Base-by-base conservation (phyloP, 2,888 invertebrate species). In the Phalera bucephala region DNA sequence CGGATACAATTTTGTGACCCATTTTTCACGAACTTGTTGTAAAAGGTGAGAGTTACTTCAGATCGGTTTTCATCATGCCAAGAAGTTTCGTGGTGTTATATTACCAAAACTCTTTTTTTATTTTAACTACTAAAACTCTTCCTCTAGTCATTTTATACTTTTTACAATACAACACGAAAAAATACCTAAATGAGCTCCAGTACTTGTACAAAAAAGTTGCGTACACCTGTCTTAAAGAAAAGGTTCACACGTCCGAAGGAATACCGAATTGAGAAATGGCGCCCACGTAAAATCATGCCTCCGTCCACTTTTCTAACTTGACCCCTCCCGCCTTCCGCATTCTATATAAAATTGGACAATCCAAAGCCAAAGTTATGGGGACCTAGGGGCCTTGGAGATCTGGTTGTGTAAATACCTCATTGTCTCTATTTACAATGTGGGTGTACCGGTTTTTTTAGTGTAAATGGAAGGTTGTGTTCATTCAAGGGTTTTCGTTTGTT, bases 371-470 rank as follows among this genome's bases (percentile, higher is more conserved):
- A 42, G 46, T 45, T 48, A 34, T 36, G 43, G 50, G 51, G 53
- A 51, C 50, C 43, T 39, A 34, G 46, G 49, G 73, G 42, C 68
- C 76, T 51, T 31, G 35, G 33, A 52, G 55, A 41, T 54, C 51
- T 77, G 76, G 78, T 68, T 64, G 58, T 51, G 55, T 68, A 67
- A 72, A 70, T 68, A 66, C 64, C 52, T 71, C 67, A 73, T 80
- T 77, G 76, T 79, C 75, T 67, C 55, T 76, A 69, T 70, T 72
- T 64, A 63, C 60, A 40, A 40, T 64, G 81, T 81, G 75, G 80
- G 80, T 64, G 74, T 74, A 76, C 81, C 75, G 78, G 81, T 79
- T 82, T 79, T 70, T 74, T 68, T 56, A 41, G 54, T 48, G 45
- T 55, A 38, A 39, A 42, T 45, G 63, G 52, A 51, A 57, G 55